A percentile compares a stretch with the other conserved stretches of the same genome.
Conservation (phyloP, 2,888 invertebrate genomes). For the Andrena chrysosceles region DNA sequence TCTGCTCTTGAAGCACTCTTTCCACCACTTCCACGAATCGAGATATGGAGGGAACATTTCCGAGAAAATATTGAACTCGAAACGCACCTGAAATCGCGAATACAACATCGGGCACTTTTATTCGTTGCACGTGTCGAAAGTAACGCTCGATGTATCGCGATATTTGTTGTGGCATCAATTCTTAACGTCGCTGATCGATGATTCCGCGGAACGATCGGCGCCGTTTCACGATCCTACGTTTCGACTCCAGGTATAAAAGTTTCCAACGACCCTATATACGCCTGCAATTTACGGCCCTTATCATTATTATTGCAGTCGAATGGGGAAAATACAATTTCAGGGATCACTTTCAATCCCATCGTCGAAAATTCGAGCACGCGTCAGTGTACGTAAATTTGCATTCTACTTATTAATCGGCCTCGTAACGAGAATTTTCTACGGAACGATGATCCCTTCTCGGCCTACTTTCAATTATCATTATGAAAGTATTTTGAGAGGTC, state of each 20-base stretch:
- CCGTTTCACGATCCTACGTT: background rate
- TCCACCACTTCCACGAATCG: background rate
- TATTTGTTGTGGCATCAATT: constrained; percentile 8
- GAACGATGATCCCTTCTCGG: background rate
- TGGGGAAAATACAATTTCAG: background rate
- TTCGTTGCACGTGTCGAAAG: background rate
- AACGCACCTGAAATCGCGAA: background rate
- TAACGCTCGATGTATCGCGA: too few species aligned
- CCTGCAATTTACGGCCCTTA: background rate
- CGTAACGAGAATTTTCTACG: constrained; percentile 2
- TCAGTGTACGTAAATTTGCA: constrained; percentile 1
- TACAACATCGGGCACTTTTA: background rate
- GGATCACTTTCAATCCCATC: background rate
- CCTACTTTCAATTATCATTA: too few species aligned
- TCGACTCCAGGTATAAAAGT: background rate
- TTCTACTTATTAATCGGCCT: constrained; percentile 5
- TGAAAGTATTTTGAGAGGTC: background rate
- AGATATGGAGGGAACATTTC: background rate
- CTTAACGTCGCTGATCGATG: background rate
- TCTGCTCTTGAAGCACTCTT: background rate
- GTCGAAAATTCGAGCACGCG: background rate
- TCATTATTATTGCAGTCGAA: background rate
- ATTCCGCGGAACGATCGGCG: background rate
- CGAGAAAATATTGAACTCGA: background rate
- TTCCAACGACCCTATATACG: background rate